Conservation (phyloP, 2,113 vertebrate genomes). For the Perca schrenkii region DNA sequence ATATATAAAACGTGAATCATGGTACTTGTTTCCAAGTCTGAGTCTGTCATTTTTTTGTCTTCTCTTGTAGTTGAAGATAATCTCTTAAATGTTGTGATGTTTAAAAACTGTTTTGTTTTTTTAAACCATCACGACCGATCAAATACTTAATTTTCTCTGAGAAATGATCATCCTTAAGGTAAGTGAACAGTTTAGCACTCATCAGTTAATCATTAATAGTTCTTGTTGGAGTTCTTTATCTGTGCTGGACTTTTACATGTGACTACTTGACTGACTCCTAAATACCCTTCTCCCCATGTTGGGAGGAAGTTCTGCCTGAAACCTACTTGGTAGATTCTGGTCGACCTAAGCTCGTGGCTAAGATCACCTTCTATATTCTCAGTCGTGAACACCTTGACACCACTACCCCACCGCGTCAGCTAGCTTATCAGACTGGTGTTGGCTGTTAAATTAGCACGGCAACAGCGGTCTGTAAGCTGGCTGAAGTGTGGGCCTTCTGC, state of each 20-base stretch:
- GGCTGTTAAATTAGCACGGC: conserved; percentile 92
- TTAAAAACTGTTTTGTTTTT: not conserved
- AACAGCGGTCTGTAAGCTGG: conserved; percentile 99
- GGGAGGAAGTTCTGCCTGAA: not conserved
- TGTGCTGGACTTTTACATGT: not conserved
- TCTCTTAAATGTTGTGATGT: conserved; percentile 2
- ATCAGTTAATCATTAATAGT: not conserved
- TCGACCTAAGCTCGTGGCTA: not conserved
- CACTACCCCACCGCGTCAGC: conserved; percentile 89
- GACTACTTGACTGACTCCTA: not conserved
- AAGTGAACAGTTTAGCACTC: conserved; percentile 52
- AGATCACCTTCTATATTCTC: not conserved
- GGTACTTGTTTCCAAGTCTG: conserved; percentile 83
- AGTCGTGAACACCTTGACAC: not conserved
- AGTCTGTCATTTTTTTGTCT: conserved; percentile 53
- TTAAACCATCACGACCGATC: not conserved
- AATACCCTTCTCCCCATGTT: not conserved
- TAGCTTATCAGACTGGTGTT: conserved; percentile 99
- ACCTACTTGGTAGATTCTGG: not conserved
- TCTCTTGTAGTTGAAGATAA: not conserved
- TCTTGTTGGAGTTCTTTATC: not conserved
- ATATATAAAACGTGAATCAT: conserved; percentile 94
- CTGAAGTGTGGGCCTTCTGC: conserved; percentile 91
- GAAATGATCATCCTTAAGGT: conserved; percentile 65
- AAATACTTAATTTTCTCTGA: conserved; percentile 4